Base-by-base conservation (phyloP, 2,888 invertebrate genomes). In the Escarpia spicata region DNA sequence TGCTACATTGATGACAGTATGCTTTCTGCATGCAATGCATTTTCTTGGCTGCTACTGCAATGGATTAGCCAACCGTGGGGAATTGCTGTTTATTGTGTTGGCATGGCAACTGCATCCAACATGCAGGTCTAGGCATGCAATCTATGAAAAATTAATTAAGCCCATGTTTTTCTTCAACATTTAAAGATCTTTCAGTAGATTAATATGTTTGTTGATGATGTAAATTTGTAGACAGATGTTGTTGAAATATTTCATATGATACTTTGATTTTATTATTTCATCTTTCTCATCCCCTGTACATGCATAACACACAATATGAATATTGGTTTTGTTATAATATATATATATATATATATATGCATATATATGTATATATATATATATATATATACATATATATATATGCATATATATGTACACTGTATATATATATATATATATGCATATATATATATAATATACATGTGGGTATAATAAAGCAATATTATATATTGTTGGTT, bases 61-160 rank as follows among this genome's bases (percentile, higher is more conserved):
- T 52, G 52, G 52, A 52, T 4, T 75, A 26, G n/a, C n/a, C 75
- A 75, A 75, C 75, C 75, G 3, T 26, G 75, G 75, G 75, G 75
- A 75, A 75, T 75, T 75, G 26, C 26, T 75, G 75, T 75, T 75
- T 75, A 75, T 75, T 75, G 2, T 75, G 26, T 75, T 75, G 75
- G 75, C 75, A 75, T 75, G 75, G 75, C 75, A 75, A 75, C 75
- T 3, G 75, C 75, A 75, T 75, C 75, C 75, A 75, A n/a, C 75
- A 75, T 75, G 75, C 75, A 75, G 19, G n/a, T n/a, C 75, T 75
- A 75, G 75, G 75, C 75, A 75, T 75, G 75, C 75, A n/a, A 75
- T 75, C 75, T 75, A 75, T 75, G 52, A 75, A 75, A 75, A 75
- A 26, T 75, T 3, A 26, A 75, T 75, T 26, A 75, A 75, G 19